phyloP scores from a whole-genome alignment of 1,140 invertebrate genomes.

The Camponotus vicinus region DNA sequence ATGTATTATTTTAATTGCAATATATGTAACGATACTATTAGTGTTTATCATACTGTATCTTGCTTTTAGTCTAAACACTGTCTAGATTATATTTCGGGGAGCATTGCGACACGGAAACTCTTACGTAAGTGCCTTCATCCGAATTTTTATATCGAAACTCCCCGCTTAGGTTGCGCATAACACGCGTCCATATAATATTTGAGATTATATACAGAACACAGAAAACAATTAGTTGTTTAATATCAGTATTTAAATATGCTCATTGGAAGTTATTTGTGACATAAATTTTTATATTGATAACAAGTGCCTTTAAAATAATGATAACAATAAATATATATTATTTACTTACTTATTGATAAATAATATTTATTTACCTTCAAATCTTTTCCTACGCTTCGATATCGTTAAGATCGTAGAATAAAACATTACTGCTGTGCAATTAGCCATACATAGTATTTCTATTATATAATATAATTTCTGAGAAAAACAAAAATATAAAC shows the following conservation, averaged over 20 bases:
- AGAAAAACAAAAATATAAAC: no score
- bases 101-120: conserved; percentile 66
- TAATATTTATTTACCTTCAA: conserved; percentile 10
- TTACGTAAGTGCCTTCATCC: conserved; percentile 64
- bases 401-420: background rate
- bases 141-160: conserved; percentile 56
- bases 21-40: conserved; percentile 78
- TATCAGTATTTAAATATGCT: conserved; percentile 85
- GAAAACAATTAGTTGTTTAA: conserved; percentile 82
- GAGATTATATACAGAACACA: conserved; percentile 78
- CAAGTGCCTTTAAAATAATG: conserved; percentile 84
- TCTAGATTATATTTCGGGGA: conserved; percentile 74
- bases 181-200: conserved; percentile 73
- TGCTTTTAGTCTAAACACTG: conserved; percentile 80
- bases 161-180: conserved; percentile 64
- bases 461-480: no score
- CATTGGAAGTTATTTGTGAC: conserved; percentile 84
- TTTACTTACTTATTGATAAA: conserved; percentile 82
- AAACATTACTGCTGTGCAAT: background rate
- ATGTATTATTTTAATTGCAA: conserved; percentile 77
- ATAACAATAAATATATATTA: conserved; percentile 85
- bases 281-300: conserved; percentile 85
- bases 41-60: conserved; percentile 76
- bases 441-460: no score
- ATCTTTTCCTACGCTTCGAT: background rate